Base-by-base conservation (phyloP, 2,888 invertebrate species). In the Lepeophtheirus nordmannii region DNA sequence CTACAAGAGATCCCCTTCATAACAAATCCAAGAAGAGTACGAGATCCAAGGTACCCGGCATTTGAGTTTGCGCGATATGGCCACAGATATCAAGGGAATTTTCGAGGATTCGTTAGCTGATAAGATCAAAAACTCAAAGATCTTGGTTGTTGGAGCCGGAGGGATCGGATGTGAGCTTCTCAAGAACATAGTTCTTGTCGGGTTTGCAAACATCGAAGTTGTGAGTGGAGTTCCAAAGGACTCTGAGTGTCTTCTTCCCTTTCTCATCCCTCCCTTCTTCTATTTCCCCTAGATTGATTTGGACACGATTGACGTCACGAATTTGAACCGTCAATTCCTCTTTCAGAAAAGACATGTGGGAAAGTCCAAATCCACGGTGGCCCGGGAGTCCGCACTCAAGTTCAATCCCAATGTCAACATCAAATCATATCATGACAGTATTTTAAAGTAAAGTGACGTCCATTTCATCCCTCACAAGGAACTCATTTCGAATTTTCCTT, bases 231-330 rank as follows among this genome's bases (percentile, higher is more conserved):
- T 12, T 8, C 39, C 23, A 12, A 46, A 22, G 9, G 17, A 37
- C 7, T 41, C 14, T 41, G 41, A 11, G 10, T 41, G 41, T 41
- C 14, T 41, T 41, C 41, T 41, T 14, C 41, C n/a, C n/a, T n/a
- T n/a, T n/a, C n/a, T n/a, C n/a, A n/a, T n/a, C n/a, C n/a, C n/a
- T n/a, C n/a, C n/a, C n/a, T n/a, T n/a, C n/a, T n/a, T n/a, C n/a
- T n/a, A n/a, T 39, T 67, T 0, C 1, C 53, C 23, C 20, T 67
- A 67, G 96, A 91, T 99, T 77, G 98, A 99, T 81, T 81, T 99
- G 75, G 98, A 99, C 75, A 98, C 97, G 0, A 99, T 99, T 75
- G 98, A 99, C 79, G 88, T 99, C 67, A 96, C 96, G 79, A 99
- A 99, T 76, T 79, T 99, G 70, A 99, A 99, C 77, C 83, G 98